Evolutionary conservation across 2,113 vertebrate genomes (phyloP).

Genomic region (Peucedramus taeniatus): DNA sequence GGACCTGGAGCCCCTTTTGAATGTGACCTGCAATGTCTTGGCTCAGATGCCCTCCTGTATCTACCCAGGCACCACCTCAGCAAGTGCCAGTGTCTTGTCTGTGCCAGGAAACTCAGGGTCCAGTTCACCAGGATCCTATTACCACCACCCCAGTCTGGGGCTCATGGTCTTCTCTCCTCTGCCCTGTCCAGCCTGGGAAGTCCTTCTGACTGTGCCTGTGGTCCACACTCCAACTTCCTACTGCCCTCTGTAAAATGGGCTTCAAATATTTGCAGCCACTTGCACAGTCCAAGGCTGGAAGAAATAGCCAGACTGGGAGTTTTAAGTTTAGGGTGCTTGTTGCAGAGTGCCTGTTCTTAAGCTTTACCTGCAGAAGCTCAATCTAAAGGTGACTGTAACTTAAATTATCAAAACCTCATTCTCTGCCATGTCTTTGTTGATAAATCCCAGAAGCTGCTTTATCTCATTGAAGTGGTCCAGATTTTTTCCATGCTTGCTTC

Average conservation of each 20-base stretch:
- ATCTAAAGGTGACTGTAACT: neutral
- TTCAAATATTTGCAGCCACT: neutral
- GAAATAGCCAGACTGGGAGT: neutral
- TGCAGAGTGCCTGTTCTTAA: neutral
- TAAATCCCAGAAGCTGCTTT: neutral
- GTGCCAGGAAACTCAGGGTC: neutral
- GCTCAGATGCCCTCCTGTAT: neutral
- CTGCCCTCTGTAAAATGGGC: neutral
- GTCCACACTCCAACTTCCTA: fast-evolving
- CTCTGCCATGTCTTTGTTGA: neutral
- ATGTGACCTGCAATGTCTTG: neutral
- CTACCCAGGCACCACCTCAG: fast-evolving
- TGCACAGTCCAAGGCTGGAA: neutral
- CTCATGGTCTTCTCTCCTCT: neutral
- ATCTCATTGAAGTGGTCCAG: neutral
- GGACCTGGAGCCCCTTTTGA: neutral
- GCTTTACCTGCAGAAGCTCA: neutral
- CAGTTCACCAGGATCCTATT: neutral
- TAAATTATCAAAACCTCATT: neutral
- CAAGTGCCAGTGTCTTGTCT: neutral
- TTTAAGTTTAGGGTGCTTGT: neutral
- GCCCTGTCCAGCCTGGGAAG: neutral
- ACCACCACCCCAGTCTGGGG: neutral
- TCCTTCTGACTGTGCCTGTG: neutral
- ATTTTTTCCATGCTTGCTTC: neutral